phyloP scores from a whole-genome alignment of 2,113 vertebrate species.

The Pelmatolapia mariae region DNA sequence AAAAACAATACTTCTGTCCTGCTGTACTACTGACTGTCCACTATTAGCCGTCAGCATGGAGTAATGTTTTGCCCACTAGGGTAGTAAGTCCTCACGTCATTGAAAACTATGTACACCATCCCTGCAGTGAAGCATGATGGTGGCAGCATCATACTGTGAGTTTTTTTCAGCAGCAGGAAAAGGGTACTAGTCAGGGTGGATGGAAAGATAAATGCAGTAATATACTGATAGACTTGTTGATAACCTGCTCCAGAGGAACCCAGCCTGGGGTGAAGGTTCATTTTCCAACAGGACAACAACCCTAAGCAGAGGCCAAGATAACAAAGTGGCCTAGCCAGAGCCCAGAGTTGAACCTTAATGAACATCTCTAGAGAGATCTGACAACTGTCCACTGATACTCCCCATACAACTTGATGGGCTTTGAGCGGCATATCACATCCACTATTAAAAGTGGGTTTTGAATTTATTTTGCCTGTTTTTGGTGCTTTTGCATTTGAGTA shows the following conservation, averaged over 20 bases:
- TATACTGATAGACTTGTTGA: neutral
- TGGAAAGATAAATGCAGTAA: neutral
- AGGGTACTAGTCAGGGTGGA: neutral
- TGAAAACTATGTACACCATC: neutral
- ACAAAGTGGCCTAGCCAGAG: neutral
- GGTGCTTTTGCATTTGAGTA: neutral
- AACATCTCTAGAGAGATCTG: neutral
- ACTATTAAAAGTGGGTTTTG: neutral
- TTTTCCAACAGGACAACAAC: neutral
- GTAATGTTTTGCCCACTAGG: neutral
- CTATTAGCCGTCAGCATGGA: neutral
- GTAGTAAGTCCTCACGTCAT: accelerated
- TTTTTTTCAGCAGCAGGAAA: neutral
- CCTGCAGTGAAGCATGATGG: neutral
- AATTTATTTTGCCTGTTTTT: neutral
- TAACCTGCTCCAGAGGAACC: neutral
- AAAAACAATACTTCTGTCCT: no score
- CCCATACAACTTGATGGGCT: accelerated
- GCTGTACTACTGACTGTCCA: no score
- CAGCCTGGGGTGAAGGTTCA: neutral
- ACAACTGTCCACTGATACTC: neutral
- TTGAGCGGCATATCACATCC: neutral
- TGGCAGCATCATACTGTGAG: neutral
- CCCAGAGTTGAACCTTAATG: neutral
- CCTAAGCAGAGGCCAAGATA: neutral